Percentiles rank a stretch among this genome's conserved stretches.
phyloP scores from a whole-genome alignment of 1,140 invertebrate species.

The Lepidotrigona ventralis region DNA sequence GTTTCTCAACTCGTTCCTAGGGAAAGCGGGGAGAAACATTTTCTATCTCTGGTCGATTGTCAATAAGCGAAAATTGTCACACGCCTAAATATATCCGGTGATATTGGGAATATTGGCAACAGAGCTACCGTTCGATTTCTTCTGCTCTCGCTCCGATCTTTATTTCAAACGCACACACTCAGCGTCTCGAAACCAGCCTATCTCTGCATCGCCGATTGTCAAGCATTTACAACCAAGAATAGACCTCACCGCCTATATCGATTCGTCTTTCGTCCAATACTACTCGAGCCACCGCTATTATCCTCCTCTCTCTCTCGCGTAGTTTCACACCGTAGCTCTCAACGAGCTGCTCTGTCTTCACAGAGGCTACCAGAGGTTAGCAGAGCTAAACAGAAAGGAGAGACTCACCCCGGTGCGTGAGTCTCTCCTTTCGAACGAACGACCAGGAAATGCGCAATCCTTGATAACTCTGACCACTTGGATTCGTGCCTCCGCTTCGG shows the following conservation, averaged over 20 bases:
- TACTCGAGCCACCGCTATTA: neutral
- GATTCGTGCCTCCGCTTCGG: conserved; percentile 10
- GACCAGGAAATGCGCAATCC: neutral
- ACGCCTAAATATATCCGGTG: too few relatives aligned
- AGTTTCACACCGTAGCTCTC: neutral
- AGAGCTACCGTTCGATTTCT: too few relatives aligned
- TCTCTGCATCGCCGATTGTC: neutral
- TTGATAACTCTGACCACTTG: conserved; percentile 31
- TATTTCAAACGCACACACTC: too few relatives aligned
- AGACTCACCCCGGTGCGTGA: neutral
- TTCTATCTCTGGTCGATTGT: too few relatives aligned
- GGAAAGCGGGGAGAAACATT: too few relatives aligned
- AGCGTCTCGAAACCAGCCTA: too few relatives aligned
- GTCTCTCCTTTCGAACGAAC: neutral
- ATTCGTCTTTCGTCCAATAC: neutral
- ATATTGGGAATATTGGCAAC: too few relatives aligned
- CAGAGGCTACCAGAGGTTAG: too few relatives aligned
- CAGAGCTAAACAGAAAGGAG: neutral
- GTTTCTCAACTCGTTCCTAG: too few relatives aligned
- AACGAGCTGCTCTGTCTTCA: neutral
- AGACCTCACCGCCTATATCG: neutral
- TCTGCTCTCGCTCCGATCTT: too few relatives aligned
- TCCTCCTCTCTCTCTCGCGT: neutral
- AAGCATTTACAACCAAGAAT: neutral
- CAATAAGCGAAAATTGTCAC: too few relatives aligned